phyloP scores from a whole-genome alignment of 37 sponge, comb jelly and placozoan genomes.

The Halisarca cf. caerulea region DNA sequence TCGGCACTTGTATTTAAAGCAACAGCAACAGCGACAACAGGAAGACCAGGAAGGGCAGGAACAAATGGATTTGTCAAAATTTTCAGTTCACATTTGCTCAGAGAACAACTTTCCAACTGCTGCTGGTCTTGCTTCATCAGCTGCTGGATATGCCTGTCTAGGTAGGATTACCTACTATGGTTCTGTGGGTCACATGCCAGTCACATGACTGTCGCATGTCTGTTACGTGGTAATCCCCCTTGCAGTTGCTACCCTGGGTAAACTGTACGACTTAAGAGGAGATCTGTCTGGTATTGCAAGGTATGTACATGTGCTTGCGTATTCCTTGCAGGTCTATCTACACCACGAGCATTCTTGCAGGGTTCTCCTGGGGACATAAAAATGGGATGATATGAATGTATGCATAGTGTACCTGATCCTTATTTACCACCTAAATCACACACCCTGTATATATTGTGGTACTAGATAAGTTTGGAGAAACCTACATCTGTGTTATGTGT shows the following conservation, averaged over 20 bases:
- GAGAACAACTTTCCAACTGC: conserved; percentile 97
- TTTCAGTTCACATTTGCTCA: conserved; percentile 79
- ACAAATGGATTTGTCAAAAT: conserved; percentile 17
- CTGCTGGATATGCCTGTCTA: conserved; percentile 97
- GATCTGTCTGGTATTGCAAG: conserved; percentile 88
- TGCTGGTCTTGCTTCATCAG: conserved; percentile 98
- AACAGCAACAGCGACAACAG: not conserved
- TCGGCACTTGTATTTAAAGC: conserved; percentile 6
- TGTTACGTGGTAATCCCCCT: no score
- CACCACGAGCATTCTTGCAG: no score
- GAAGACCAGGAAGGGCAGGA: not conserved
- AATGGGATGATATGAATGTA: no score
- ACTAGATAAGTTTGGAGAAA: no score
- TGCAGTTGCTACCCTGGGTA: conserved; percentile 12
- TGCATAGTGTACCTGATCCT: no score
- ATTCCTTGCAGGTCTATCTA: no score
- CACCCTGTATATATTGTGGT: no score
- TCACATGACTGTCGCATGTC: no score
- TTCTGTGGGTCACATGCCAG: not conserved
- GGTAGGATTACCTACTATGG: conserved; percentile 36
- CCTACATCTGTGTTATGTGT: no score
- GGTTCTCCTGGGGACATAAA: no score
- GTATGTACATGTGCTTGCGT: conserved; percentile 13
- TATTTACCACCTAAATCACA: no score
- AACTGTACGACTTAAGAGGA: conserved; percentile 54